Percentiles rank a stretch among this genome's conserved stretches.
Evolutionary conservation across 2,797 vertebrate genomes (phyloP).

Genomic region (Parambassis ranga): DNA sequence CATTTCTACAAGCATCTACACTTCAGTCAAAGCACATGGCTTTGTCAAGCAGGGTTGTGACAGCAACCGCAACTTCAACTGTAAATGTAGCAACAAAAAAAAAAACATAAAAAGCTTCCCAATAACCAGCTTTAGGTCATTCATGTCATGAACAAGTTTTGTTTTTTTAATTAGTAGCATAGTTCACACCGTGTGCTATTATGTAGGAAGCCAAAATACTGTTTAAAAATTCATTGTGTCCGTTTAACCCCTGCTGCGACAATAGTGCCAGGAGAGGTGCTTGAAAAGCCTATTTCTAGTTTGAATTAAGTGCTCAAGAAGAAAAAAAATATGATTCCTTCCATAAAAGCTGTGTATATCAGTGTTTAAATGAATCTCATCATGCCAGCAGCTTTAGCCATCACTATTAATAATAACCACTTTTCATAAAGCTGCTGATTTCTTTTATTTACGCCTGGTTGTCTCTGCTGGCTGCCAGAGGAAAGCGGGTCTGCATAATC

Average conservation of each 20-base stretch:
- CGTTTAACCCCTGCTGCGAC: slow-evolving; percentile 45
- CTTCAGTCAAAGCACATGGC: no score
- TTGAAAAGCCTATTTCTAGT: slow-evolving; percentile 43
- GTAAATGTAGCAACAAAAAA: no score
- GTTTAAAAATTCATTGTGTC: slow-evolving; percentile 49
- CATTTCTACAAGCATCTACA: no score
- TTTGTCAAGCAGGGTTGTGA: neutral
- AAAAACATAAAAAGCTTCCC: neutral
- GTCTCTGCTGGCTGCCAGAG: slow-evolving; percentile 63
- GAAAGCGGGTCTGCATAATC: slow-evolving; percentile 71
- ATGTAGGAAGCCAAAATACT: slow-evolving; percentile 18
- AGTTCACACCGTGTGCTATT: slow-evolving; percentile 15
- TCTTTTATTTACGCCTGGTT: slow-evolving; percentile 73
- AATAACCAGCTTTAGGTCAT: slow-evolving; percentile 15
- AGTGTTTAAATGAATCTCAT: slow-evolving; percentile 68
- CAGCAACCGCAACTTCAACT: no score
- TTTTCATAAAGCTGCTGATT: slow-evolving; percentile 75
- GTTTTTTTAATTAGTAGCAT: neutral
- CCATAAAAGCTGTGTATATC: slow-evolving; percentile 52
- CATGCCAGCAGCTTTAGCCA: slow-evolving; percentile 64
- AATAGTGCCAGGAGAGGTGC: slow-evolving; percentile 2
- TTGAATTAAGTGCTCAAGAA: slow-evolving; percentile 47
- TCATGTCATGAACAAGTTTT: neutral
- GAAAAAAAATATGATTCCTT: slow-evolving; percentile 53
- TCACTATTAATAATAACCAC: slow-evolving; percentile 79